Conservation (phyloP, 2,888 invertebrate genomes). For the Cantharis rufa region DNA sequence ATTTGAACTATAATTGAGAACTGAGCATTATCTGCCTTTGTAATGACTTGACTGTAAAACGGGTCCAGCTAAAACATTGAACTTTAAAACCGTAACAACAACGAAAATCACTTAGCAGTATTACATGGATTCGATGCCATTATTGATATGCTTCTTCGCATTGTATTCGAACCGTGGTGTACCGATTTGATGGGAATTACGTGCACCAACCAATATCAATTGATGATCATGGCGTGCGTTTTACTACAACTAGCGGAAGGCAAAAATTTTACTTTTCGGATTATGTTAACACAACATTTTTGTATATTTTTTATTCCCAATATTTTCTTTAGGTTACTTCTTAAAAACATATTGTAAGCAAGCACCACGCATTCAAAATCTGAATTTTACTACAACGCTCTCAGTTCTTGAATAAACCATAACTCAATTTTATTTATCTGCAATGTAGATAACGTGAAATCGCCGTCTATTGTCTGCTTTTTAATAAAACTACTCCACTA, state of each 20-base stretch:
- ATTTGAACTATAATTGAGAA: no score
- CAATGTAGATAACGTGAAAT: neutral
- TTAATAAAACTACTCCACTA: neutral
- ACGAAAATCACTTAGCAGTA: neutral
- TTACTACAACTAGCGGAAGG: neutral
- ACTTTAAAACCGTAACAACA: neutral
- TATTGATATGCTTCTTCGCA: neutral
- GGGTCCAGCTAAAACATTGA: neutral
- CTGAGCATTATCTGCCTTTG: no score
- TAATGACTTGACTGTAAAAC: neutral
- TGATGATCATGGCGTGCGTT: neutral
- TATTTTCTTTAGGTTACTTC: neutral
- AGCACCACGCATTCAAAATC: neutral
- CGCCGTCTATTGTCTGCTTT: neutral
- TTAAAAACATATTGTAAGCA: neutral
- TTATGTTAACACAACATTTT: neutral
- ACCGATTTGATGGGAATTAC: neutral
- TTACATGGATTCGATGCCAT: neutral
- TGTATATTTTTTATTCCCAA: neutral
- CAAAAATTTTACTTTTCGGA: neutral
- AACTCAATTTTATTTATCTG: neutral
- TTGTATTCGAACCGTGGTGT: neutral
- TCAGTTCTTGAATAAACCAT: neutral
- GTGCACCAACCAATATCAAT: neutral
- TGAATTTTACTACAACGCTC: neutral